These are phyloP conservation scores for Rhingia rostrata DNA, from an alignment of 2,888 invertebrate genomes.

Conservation along the genomic window DNA sequence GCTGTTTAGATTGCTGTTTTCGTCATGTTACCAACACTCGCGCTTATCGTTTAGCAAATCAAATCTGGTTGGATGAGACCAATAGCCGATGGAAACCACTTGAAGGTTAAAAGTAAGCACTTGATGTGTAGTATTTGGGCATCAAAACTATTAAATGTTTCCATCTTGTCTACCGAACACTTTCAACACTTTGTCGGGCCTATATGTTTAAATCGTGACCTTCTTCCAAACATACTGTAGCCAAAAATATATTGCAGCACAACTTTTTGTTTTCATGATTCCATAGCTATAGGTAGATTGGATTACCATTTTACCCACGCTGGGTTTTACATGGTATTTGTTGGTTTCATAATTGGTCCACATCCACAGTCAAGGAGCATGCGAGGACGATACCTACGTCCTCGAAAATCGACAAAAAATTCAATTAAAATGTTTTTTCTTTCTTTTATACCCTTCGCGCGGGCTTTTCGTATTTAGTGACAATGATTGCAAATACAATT, in stretches of 20 bases:
- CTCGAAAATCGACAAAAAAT: conserved; percentile 13
- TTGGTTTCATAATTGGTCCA: conserved; percentile 57
- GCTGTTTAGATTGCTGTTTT: no score
- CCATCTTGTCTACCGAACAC: no score
- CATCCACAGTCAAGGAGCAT: conserved; percentile 20
- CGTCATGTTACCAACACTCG: no score
- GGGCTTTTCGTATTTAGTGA: conserved; percentile 46
- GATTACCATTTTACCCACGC: conserved; percentile 32
- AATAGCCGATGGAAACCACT: no score
- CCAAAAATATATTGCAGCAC: not conserved
- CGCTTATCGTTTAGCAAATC: no score
- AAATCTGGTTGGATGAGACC: no score
- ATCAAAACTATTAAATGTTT: no score
- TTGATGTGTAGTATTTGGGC: no score
- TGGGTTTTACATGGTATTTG: conserved; percentile 34
- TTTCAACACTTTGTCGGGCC: no score
- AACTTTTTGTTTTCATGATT: not conserved
- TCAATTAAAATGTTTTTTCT: conserved; percentile 48
- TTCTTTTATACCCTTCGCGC: not conserved
- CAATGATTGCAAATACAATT: conserved; percentile 38
- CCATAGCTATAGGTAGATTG: not conserved
- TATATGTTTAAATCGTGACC: no score
- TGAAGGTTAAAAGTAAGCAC: no score
- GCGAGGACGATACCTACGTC: conserved; percentile 14
- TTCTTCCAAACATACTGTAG: conserved; percentile 33